These are phyloP conservation scores for Onthophagus taurus DNA, from an alignment of 1,140 invertebrate species.

Conservation along the genomic window DNA sequence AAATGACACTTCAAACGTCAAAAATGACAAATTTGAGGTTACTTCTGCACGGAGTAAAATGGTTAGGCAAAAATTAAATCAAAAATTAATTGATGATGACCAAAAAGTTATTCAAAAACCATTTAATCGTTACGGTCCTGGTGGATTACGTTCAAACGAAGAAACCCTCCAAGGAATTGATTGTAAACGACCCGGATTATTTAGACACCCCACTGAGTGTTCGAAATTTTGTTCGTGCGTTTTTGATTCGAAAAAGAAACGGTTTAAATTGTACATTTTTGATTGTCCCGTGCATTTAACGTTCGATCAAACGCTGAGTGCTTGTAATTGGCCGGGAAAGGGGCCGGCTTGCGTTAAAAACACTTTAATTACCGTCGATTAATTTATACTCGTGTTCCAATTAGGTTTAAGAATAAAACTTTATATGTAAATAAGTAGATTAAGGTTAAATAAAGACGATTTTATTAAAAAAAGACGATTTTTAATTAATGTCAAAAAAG, in stretches of 20 bases:
- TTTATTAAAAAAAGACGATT: too few relatives aligned
- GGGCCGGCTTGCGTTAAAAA: conserved; percentile 66
- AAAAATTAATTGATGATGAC: too few relatives aligned
- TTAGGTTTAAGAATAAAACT: too few relatives aligned
- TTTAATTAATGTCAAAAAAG: too few relatives aligned
- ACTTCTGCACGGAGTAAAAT: too few relatives aligned
- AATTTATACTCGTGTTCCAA: too few relatives aligned
- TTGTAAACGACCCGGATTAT: conserved; percentile 69
- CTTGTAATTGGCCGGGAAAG: conserved; percentile 76
- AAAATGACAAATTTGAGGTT: too few relatives aligned
- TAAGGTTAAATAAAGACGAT: too few relatives aligned
- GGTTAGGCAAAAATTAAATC: too few relatives aligned
- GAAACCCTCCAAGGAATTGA: conserved; percentile 54
- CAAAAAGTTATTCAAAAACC: too few relatives aligned
- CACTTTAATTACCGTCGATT: conserved; percentile 43
- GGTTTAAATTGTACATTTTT: conserved; percentile 68
- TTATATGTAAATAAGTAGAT: too few relatives aligned
- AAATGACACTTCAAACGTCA: too few relatives aligned
- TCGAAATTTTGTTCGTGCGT: conserved; percentile 80
- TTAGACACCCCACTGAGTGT: conserved; percentile 71
- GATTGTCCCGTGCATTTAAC: conserved; percentile 73
- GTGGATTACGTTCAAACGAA: conserved; percentile 43
- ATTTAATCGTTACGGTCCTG: conserved; percentile 48
- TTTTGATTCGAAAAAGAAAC: conserved; percentile 71
- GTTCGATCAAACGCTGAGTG: conserved; percentile 63